Conservation (phyloP, 2,888 invertebrate species). For the Yponomeuta cagnagella region DNA sequence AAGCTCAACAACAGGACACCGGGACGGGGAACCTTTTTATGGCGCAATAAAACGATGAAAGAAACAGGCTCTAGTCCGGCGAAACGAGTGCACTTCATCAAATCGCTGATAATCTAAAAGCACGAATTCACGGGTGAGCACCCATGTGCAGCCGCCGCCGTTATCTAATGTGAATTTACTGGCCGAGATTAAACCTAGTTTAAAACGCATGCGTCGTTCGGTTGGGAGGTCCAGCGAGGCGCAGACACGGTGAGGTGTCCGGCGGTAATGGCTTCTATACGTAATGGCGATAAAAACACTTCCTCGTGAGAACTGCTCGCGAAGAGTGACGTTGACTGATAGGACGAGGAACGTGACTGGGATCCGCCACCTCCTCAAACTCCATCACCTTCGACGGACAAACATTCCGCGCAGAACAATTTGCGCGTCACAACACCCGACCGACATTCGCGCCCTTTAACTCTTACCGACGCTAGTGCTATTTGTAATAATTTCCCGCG, state of each 20-base stretch:
- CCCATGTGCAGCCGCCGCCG: slow-evolving; percentile 51
- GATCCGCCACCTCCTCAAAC: slow-evolving; percentile 6
- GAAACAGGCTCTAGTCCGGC: slow-evolving; percentile 28
- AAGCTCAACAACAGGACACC: not conserved
- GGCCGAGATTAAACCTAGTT: slow-evolving; percentile 46
- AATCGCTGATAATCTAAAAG: slow-evolving; percentile 42
- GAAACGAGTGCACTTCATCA: slow-evolving; percentile 41
- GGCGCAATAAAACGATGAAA: not conserved
- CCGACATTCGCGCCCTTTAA: slow-evolving; percentile 7
- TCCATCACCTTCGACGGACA: not conserved
- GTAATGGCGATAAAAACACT: slow-evolving; percentile 58
- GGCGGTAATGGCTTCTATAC: slow-evolving; percentile 53
- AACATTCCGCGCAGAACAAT: slow-evolving; percentile 26
- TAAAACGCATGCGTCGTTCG: slow-evolving; percentile 40
- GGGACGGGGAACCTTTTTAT: not conserved
- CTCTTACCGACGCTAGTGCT: slow-evolving; percentile 7
- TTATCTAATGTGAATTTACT: slow-evolving; percentile 65
- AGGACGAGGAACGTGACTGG: slow-evolving; percentile 36
- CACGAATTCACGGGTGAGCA: slow-evolving; percentile 54
- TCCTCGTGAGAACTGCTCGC: slow-evolving; percentile 49
- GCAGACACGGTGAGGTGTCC: slow-evolving; percentile 31
- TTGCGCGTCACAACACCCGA: slow-evolving; percentile 35
- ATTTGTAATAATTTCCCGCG: slow-evolving; percentile 9
- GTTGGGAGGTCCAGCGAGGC: slow-evolving; percentile 22
- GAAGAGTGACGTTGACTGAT: slow-evolving; percentile 56